phyloP scores from a whole-genome alignment of 2,113 vertebrate genomes.

The Cryptomyrus ogoouensis region DNA sequence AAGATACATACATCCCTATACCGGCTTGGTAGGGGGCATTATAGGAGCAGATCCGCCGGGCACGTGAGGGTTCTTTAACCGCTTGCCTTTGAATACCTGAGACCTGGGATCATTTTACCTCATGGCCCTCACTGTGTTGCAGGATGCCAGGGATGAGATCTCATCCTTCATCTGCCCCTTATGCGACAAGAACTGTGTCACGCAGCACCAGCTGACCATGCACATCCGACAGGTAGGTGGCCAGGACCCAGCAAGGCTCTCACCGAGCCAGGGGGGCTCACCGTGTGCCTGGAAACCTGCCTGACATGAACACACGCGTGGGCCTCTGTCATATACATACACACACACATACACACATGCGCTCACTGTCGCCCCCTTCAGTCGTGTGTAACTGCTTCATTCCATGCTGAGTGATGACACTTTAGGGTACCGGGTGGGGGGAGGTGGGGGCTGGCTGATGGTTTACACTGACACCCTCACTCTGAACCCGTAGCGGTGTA shows the following conservation, averaged over 20 bases:
- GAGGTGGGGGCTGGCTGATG: background rate
- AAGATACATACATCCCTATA: background rate
- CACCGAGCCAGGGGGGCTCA: background rate
- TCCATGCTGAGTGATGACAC: background rate
- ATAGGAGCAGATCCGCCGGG: background rate
- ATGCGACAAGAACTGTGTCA: conserved; percentile 85
- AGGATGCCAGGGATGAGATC: conserved; percentile 90
- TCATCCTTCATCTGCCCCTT: conserved; percentile 81
- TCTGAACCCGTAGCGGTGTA: background rate
- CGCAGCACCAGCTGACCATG: conserved; percentile 93
- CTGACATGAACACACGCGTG: background rate
- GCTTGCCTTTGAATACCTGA: background rate
- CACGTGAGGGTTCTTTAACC: background rate
- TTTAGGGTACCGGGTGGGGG: background rate
- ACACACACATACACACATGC: background rate
- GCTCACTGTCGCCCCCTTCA: background rate
- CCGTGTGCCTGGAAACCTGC: background rate
- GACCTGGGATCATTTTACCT: background rate
- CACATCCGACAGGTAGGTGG: conserved; percentile 88
- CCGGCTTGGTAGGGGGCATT: background rate
- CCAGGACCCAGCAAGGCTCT: background rate
- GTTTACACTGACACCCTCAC: background rate
- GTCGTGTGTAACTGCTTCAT: background rate
- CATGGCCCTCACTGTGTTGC: conserved; percentile 14
- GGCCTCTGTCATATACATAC: background rate